Conservation (phyloP, 2,113 vertebrate species). For the Colaptes auratus region DNA sequence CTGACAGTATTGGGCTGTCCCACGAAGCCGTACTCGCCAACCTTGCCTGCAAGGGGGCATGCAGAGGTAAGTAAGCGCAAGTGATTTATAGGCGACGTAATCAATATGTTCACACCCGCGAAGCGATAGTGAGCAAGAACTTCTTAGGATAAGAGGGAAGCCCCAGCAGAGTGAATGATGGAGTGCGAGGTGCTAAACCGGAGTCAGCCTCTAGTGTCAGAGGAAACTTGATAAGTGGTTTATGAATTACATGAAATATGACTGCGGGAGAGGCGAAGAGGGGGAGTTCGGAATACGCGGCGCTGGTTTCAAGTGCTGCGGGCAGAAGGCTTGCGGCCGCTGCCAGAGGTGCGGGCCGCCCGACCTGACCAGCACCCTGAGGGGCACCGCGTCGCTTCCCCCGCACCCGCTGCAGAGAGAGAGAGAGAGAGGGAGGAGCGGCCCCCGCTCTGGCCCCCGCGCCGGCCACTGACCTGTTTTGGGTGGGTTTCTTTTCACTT, state of each 20-base stretch:
- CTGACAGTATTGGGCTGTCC: slow-evolving; percentile 93
- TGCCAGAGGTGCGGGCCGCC: not conserved
- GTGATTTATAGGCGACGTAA: slow-evolving; percentile 30
- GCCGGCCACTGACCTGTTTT: slow-evolving; percentile 91
- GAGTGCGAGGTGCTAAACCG: slow-evolving; percentile 60
- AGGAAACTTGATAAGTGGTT: slow-evolving; percentile 57
- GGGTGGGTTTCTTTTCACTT: slow-evolving; percentile 97
- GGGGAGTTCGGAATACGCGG: not conserved
- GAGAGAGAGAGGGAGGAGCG: not conserved
- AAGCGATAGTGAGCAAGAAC: slow-evolving; percentile 43
- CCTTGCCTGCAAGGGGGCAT: slow-evolving; percentile 82
- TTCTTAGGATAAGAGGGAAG: slow-evolving; percentile 15
- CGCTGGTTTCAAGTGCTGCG: not conserved
- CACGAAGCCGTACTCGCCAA: slow-evolving; percentile 92
- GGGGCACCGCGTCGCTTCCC: not conserved
- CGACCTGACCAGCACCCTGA: not conserved
- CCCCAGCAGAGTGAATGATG: slow-evolving; percentile 56
- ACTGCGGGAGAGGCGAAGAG: not conserved
- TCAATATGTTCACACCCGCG: slow-evolving; percentile 37
- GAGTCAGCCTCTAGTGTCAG: slow-evolving; percentile 53
- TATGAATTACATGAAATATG: slow-evolving; percentile 65
- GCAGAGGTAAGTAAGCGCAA: not conserved
- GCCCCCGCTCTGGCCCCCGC: not conserved
- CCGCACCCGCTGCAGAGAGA: not conserved
- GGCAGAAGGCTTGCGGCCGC: not conserved